phyloP scores from a whole-genome alignment of 2,888 invertebrate species.

The Morpho deidamia region DNA sequence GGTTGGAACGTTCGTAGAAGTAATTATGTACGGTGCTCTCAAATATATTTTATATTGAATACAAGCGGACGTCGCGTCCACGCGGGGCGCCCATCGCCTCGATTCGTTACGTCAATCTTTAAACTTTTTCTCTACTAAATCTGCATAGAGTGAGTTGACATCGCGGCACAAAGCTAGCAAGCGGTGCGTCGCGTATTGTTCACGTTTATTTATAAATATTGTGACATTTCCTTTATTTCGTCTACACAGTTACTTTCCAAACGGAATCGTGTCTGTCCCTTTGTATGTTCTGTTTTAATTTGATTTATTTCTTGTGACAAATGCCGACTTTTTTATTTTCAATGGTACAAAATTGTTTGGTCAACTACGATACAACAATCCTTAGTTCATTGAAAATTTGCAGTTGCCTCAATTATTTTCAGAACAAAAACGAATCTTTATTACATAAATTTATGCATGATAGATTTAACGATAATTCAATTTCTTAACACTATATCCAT shows the following conservation, averaged over 20 bases:
- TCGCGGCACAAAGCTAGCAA: slow-evolving; percentile 60
- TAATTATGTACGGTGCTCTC: slow-evolving; percentile 71
- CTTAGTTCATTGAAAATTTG: no score
- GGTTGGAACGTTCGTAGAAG: slow-evolving; percentile 63
- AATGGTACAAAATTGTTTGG: no score
- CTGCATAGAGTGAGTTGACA: slow-evolving; percentile 76
- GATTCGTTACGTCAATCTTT: slow-evolving; percentile 77
- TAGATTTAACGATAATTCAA: no score
- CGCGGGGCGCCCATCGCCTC: slow-evolving; percentile 61
- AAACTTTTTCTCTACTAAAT: slow-evolving; percentile 61
- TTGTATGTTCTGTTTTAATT: slow-evolving; percentile 70
- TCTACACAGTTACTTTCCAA: slow-evolving; percentile 64
- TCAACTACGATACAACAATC: no score
- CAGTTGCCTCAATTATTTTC: no score
- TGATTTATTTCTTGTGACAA: slow-evolving; percentile 73
- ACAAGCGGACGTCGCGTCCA: slow-evolving; percentile 43
- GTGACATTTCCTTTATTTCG: slow-evolving; percentile 74
- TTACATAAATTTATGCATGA: no score
- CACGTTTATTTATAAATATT: slow-evolving; percentile 76
- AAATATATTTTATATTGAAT: slow-evolving; percentile 56
- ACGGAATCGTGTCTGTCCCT: slow-evolving; percentile 68
- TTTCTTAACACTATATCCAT: no score
- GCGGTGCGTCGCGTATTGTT: slow-evolving; percentile 62
- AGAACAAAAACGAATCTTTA: no score
- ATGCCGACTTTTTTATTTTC: slow-evolving; percentile 48